These are phyloP conservation scores for Thalassoma bifasciatum DNA, from an alignment of 2,113 vertebrate genomes.

Conservation along the genomic window DNA sequence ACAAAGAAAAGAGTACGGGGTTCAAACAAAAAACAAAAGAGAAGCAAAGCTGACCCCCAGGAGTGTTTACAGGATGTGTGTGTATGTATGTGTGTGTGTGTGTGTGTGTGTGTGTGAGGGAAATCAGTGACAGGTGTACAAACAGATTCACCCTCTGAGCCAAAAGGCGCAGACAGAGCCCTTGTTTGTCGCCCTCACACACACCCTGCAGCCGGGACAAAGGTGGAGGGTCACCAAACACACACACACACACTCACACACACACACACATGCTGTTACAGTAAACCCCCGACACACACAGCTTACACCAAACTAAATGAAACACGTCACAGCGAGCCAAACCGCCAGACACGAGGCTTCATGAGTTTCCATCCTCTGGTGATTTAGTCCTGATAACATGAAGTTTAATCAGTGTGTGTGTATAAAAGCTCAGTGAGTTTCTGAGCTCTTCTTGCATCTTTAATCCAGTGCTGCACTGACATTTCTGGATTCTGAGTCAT, in stretches of 20 bases:
- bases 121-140: constrained; percentile 69
- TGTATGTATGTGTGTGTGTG: too few species aligned
- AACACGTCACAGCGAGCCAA: constrained; percentile 19
- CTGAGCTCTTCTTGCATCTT: too few species aligned
- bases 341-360: constrained; percentile 27
- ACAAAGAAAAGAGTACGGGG: neutral
- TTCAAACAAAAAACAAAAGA: constrained; percentile 38
- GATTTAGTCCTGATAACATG: too few species aligned
- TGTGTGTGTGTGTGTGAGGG: constrained; percentile 17
- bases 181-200: constrained; percentile 58
- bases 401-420: too few species aligned
- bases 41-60: constrained; percentile 18
- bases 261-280: constrained; percentile 16
- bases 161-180: constrained; percentile 32
- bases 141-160: constrained; percentile 61
- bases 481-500: too few species aligned
- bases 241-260: neutral
- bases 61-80: constrained; percentile 29
- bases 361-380: too few species aligned
- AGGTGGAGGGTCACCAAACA: constrained; percentile 38
- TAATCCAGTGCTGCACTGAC: too few species aligned
- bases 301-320: constrained; percentile 35
- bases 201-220: constrained; percentile 40
- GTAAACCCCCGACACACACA: constrained; percentile 28
- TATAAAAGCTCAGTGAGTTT: too few species aligned